phyloP scores from a whole-genome alignment of 2,797 vertebrate species.

The Threskiornis aethiopicus region DNA sequence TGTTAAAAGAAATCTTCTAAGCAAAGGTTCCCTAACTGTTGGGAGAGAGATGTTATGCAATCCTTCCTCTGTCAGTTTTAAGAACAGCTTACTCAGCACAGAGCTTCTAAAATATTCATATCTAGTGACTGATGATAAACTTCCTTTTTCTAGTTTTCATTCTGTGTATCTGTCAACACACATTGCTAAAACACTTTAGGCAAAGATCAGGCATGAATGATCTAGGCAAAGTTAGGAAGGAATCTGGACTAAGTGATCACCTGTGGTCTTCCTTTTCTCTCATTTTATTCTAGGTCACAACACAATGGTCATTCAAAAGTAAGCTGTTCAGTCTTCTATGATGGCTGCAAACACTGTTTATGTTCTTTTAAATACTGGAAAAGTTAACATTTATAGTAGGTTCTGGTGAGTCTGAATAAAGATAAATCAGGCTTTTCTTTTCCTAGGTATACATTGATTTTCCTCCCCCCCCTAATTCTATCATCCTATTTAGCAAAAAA shows the following conservation, averaged over 20 bases:
- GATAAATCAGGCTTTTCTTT: neutral
- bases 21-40: neutral
- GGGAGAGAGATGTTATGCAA: neutral
- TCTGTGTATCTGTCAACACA: neutral
- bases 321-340: neutral
- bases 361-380: neutral
- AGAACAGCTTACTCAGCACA: neutral
- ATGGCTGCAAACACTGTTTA: neutral
- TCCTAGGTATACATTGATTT: neutral
- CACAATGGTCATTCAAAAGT: neutral
- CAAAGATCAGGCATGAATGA: neutral
- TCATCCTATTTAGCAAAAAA: conserved; percentile 13
- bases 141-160: neutral
- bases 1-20: neutral
- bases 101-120: neutral
- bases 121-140: neutral
- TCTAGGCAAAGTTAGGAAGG: neutral
- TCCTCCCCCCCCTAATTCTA: neutral
- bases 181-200: neutral
- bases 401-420: neutral
- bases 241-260: neutral
- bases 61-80: neutral
- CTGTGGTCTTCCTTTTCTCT: neutral
- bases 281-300: neutral
- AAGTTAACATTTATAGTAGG: neutral